Evolutionary conservation across 2,888 invertebrate species (phyloP), one percentile per base, ranked within the genome.

Genomic region (Sphecodes monilicornis): DNA sequence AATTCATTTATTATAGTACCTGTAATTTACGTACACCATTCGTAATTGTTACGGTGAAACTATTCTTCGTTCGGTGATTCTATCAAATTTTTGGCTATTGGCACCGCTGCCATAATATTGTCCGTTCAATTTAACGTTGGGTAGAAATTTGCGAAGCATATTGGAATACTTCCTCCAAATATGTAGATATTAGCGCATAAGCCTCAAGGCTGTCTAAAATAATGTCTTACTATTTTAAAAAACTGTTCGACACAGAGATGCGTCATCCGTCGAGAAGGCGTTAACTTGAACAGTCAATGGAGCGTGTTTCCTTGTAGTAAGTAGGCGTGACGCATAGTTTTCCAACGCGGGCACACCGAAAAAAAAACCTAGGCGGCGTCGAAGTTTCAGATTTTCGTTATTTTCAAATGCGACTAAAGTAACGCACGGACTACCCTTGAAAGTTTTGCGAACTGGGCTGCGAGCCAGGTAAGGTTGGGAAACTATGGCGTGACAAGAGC

Each of bases 1-100:
- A 10, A 70, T 60, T 60, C 16, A 29, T 43, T 39, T 36, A 46
- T 39, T 70, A 18, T n/a, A 16, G 26, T 43, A 32, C 29, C 29
- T 22, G 26, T 22, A 29, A 43, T 50, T 66, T 46, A 46, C 3
- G 32, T 36, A 46, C 50, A 76, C 18, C 11, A 66, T 68, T 13
- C 64, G 26, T 26, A 26, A 39, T 22, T 70, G 69, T 73, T 73
- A 69, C 50, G 26, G 46, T 60, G 66, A 76, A 83, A 57, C 72
- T 73, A 64, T 29, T 60, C 29, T 3, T 18, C 26, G 32, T 11
- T 66, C n/a, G 41, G 13, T 60, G 36, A 32, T 22, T 32, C 41
- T 29, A 32, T 13, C 32, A 70, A 70, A 64, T 70, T 29, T 29
- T 6, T 1, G 22, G 11, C 13, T 26, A 50, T 74, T 50, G 39